These are phyloP conservation scores for Apogon hyalosoma DNA, from an alignment of 2,797 vertebrate genomes.

Conservation along the genomic window DNA sequence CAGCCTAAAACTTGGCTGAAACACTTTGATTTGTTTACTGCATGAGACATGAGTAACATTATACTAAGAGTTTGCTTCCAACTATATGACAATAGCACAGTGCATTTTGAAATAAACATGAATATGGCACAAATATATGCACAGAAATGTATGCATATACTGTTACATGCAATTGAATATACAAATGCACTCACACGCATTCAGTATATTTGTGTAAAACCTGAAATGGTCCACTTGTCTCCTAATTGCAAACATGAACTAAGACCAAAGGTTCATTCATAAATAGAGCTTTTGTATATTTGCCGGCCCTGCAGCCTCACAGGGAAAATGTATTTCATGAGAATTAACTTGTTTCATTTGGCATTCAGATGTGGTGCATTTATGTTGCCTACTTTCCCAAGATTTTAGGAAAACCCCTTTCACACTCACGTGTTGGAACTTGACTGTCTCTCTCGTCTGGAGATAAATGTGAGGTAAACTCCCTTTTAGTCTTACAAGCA, in stretches of 20 bases:
- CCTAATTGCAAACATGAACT: constrained; percentile 58
- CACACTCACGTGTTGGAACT: constrained; percentile 61
- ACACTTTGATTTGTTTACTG: constrained; percentile 35
- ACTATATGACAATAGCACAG: constrained; percentile 37
- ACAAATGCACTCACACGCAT: constrained; percentile 30
- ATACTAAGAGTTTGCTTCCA: constrained; percentile 32
- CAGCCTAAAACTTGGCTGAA: constrained; percentile 39
- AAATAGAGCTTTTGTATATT: constrained; percentile 51
- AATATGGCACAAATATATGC: constrained; percentile 27
- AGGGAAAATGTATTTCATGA: constrained; percentile 50
- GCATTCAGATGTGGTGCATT: constrained; percentile 38
- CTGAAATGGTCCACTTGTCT: constrained; percentile 37
- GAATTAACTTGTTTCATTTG: constrained; percentile 68
- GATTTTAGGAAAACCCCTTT: constrained; percentile 56
- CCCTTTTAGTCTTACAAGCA: constrained; percentile 46
- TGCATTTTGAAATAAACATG: constrained; percentile 42
- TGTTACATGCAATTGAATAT: constrained; percentile 48
- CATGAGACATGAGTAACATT: constrained; percentile 37
- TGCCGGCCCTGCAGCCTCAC: constrained; percentile 27
- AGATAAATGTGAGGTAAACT: constrained; percentile 33
- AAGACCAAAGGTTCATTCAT: constrained; percentile 56
- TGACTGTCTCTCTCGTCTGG: constrained; percentile 47
- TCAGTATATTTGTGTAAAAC: constrained; percentile 37
- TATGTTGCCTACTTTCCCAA: constrained; percentile 41
- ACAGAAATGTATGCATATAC: constrained; percentile 41